Base-by-base conservation (phyloP, 2,797 vertebrate species). In the Gorsachius magnificus region DNA sequence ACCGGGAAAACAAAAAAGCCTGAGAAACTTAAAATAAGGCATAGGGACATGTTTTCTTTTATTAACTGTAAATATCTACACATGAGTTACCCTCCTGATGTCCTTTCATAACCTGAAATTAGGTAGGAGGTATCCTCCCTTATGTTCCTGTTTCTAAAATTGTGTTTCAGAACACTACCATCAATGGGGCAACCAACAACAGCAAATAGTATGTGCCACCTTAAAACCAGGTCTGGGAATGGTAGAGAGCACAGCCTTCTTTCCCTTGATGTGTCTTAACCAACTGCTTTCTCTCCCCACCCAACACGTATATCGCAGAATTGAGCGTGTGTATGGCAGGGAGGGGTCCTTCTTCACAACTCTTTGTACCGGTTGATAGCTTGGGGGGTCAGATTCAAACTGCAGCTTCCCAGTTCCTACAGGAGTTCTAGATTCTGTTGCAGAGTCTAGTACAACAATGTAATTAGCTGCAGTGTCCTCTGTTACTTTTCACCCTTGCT, bases 11-110 rank as follows among this genome's bases (percentile, higher is more conserved):
- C 3, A 64, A 41, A 77, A 75, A 46, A 16, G 0, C 7, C 3
- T 3, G 6, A 11, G 12, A 72, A 43, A 66, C 4, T 64, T 78
- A 54, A 66, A 74, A n/a, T 24, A 60, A 58, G 21, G 3, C 0
- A 25, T 6, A 36, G 5, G 5, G 3, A 11, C 0, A 3, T 16
- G 4, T 31, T 58, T 64, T 50, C 1, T 75, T 82, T 75, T 51
- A 53, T 38, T 63, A 63, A 33, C 17, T 51, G 10, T 13, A 77
- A 85, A 43, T 38, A 56, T 41, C 16, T 63, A 20, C 33, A 56
- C 4, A 8, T 8, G 17, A 56, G 2, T 61, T 76, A 8, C 2
- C 54, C 6, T n/a, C 18, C 21, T 74, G 7, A 31, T 66, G 13
- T 45, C 9, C 19, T 79, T 84, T 64, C 28, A 24, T 24, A 69